Conservation (phyloP, 1,140 invertebrate genomes). For the Gonatopus flavifemur region DNA sequence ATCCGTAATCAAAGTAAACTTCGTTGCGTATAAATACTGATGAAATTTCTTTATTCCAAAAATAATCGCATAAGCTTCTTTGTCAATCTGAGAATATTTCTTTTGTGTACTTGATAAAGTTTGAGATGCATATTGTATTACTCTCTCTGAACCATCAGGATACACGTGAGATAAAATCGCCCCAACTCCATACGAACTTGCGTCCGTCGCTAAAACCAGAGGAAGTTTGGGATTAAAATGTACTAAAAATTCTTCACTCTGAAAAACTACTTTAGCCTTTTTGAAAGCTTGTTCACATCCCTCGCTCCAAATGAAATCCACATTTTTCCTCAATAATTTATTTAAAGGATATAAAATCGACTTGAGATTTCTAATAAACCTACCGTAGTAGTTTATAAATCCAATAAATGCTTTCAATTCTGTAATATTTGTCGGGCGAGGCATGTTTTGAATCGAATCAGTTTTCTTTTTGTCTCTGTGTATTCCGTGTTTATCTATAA, state of each 20-base stretch:
- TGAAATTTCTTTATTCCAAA: slow-evolving; percentile 2
- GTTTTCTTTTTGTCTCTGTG: too few species aligned
- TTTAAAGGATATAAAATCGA: background rate
- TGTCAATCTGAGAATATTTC: slow-evolving; percentile 49
- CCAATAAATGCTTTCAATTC: too few species aligned
- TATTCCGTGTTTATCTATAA: too few species aligned
- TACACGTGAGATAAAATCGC: slow-evolving; percentile 47
- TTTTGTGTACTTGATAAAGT: slow-evolving; percentile 48
- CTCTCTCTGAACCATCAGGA: slow-evolving; percentile 35
- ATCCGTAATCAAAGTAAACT: slow-evolving; percentile 43
- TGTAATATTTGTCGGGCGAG: too few species aligned
- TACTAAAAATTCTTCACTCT: slow-evolving; percentile 23
- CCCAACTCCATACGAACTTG: too few species aligned
- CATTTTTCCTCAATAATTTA: background rate
- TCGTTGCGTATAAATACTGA: background rate
- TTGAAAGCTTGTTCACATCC: slow-evolving; percentile 27
- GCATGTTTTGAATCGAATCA: too few species aligned
- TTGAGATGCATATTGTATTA: slow-evolving; percentile 54
- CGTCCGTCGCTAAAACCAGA: slow-evolving; percentile 17
- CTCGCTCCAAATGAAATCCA: slow-evolving; percentile 19
- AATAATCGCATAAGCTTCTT: slow-evolving; percentile 3
- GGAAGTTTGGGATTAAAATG: slow-evolving; percentile 22
- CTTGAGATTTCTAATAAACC: too few species aligned
- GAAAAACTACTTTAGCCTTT: slow-evolving; percentile 26
- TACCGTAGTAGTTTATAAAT: too few species aligned